Percentiles rank a stretch among this genome's conserved stretches.
Conservation (phyloP, 2,888 invertebrate species). For the Troides aeacus region DNA sequence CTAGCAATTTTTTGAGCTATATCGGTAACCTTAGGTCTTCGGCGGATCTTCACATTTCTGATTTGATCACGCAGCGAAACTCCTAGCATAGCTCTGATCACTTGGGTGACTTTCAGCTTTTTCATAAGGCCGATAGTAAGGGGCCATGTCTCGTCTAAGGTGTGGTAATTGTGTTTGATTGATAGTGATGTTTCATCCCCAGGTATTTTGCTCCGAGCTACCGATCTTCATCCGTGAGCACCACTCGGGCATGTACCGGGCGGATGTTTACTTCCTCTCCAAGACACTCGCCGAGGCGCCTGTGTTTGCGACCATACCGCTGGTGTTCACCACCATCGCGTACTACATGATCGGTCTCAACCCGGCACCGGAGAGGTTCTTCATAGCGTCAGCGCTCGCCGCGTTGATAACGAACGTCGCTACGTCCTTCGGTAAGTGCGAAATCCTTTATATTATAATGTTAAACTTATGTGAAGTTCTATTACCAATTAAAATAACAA, state of each 20-base stretch:
- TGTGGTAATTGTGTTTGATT: not conserved
- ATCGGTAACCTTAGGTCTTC: no score
- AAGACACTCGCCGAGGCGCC: slow-evolving; percentile 95
- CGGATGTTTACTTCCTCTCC: slow-evolving; percentile 93
- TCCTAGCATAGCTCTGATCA: no score
- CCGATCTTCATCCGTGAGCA: slow-evolving; percentile 94
- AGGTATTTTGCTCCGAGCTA: slow-evolving; percentile 94
- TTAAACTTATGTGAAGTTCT: no score
- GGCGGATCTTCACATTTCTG: no score
- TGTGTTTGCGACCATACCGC: slow-evolving; percentile 89
- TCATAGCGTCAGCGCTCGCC: slow-evolving; percentile 86
- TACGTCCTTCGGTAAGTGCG: slow-evolving; percentile 88
- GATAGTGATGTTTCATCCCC: slow-evolving; percentile 19
- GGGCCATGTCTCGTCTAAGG: no score
- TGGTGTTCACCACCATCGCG: slow-evolving; percentile 89
- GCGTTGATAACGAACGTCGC: slow-evolving; percentile 93
- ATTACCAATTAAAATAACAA: no score
- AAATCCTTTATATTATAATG: not conserved
- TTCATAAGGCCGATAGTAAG: no score
- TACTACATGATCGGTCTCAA: slow-evolving; percentile 95
- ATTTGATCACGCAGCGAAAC: no score
- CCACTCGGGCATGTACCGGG: slow-evolving; percentile 93
- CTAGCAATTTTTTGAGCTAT: no score
- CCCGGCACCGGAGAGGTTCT: slow-evolving; percentile 84
- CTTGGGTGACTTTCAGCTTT: no score